Evolutionary conservation across 2,113 vertebrate genomes (phyloP).

Genomic region (Hemicordylus capensis): DNA sequence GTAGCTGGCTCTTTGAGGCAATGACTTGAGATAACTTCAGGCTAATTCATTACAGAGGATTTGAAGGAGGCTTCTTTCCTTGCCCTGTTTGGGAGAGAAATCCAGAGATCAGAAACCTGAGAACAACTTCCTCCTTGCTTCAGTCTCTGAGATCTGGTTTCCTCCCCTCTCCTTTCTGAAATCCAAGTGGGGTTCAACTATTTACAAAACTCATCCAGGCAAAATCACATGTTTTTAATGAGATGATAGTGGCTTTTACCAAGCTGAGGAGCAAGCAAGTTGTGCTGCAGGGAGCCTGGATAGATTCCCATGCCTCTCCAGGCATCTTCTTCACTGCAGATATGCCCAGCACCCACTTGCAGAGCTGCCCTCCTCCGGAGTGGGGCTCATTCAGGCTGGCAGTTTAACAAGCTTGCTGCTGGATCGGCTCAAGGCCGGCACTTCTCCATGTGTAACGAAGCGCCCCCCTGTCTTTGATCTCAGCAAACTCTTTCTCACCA

Average conservation of each 20-base stretch:
- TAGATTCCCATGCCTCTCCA: not conserved
- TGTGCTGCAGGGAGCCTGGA: not conserved
- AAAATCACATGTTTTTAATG: conserved; percentile 8
- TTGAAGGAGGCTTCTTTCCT: conserved; percentile 42
- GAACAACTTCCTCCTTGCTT: not conserved
- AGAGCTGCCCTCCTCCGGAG: conserved; percentile 6
- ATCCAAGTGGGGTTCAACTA: not conserved
- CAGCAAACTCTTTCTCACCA: no score
- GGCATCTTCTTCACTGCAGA: not conserved
- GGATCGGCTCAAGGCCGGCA: not conserved
- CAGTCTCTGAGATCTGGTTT: not conserved
- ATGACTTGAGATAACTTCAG: conserved; percentile 65
- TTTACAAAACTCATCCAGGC: not conserved
- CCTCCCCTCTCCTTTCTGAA: not conserved
- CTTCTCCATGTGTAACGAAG: not conserved
- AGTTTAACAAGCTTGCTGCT: not conserved
- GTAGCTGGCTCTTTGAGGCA: conserved; percentile 75
- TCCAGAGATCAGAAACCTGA: not conserved
- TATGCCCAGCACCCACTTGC: not conserved
- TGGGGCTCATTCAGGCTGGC: conserved; percentile 1
- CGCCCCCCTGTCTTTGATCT: not conserved
- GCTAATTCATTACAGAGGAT: conserved; percentile 61
- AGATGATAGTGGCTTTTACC: conserved; percentile 3
- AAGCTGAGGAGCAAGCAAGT: accelerated
- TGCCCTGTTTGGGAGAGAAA: conserved; percentile 27